Evolutionary conservation across 2,797 vertebrate species (phyloP), one percentile per base, ranked within the genome.

Genomic region (Rhinichthys osculus): DNA sequence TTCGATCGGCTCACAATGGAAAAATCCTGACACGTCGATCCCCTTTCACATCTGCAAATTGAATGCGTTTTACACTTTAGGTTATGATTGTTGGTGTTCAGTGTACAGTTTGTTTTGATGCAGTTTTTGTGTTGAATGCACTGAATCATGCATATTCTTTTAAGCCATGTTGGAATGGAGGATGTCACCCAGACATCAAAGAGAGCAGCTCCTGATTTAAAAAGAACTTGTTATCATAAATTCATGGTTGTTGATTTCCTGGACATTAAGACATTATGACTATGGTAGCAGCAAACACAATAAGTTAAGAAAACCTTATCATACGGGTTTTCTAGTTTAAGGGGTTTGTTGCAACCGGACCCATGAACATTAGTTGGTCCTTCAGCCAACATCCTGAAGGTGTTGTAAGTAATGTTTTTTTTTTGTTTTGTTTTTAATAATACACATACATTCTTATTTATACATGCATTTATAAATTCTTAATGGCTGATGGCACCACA

Each of bases 1-100:
- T 33, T 81, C 27, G 10, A 78, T 83, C 69, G 1, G 42, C 52
- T 70, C 52, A 66, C 66, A 81, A 77, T 87, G 42, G n/a, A 54
- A 78, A 67, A 57, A 79, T 85, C 57, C 52, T 81, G 57, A 66
- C 33, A 71, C 3, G 30, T 27, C 27, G 27, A 27, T 27, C 27
- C 27, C 27, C 62, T 59, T 69, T 64, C 30, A 52, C 16, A 23
- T 82, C 54, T 54, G 7, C 17, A 44, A 85, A 76, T 5, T 40
- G 8, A 72, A 64, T 30, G 54, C 19, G 3, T 54, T 50, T 82
- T 44, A 38, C 4, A 38, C 50, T 62, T 77, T 42, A 40, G 67
- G 44, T 67, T 76, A 10, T 7, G 42, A 71, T 19, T 10, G 19
- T 44, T 13, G 52, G 3, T 69, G 38, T 44, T 62, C 2, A 3